Conservation (phyloP, 2,113 vertebrate genomes). For the Microtus montanus region DNA sequence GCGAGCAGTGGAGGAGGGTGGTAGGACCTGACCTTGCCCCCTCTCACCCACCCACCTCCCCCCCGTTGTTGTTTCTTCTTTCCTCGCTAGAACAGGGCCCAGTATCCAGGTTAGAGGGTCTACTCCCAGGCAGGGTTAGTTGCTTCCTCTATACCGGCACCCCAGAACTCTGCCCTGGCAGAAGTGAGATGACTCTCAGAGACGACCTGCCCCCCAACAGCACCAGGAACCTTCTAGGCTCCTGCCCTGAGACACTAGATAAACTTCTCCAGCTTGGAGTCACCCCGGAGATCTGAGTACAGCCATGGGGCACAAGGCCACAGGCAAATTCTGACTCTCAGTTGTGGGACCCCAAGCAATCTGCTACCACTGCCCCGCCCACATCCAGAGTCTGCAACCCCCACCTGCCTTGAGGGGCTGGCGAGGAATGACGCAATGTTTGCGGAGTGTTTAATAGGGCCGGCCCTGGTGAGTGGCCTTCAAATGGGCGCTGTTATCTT, state of each 20-base stretch:
- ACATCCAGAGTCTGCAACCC: not conserved
- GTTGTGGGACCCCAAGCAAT: not conserved
- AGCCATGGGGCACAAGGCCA: accelerated
- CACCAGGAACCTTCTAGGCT: not conserved
- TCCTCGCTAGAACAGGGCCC: not conserved
- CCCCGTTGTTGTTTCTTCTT: not conserved
- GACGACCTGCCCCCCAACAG: not conserved
- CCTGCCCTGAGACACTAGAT: not conserved
- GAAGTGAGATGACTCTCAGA: not conserved
- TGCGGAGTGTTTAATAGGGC: not conserved
- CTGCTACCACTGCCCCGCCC: not conserved
- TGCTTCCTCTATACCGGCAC: not conserved
- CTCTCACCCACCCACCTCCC: not conserved
- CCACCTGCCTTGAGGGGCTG: not conserved
- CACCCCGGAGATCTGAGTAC: too few species aligned
- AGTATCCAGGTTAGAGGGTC: too few species aligned
- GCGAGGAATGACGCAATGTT: not conserved
- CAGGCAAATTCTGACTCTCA: not conserved
- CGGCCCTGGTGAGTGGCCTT: not conserved
- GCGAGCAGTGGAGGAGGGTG: accelerated
- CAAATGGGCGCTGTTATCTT: not conserved
- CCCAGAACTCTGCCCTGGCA: accelerated
- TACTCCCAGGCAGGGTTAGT: not conserved
- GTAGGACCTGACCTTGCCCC: not conserved
- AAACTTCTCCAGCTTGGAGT: not conserved